phyloP scores from a whole-genome alignment of 2,113 vertebrate species.

The Morone chrysops region DNA sequence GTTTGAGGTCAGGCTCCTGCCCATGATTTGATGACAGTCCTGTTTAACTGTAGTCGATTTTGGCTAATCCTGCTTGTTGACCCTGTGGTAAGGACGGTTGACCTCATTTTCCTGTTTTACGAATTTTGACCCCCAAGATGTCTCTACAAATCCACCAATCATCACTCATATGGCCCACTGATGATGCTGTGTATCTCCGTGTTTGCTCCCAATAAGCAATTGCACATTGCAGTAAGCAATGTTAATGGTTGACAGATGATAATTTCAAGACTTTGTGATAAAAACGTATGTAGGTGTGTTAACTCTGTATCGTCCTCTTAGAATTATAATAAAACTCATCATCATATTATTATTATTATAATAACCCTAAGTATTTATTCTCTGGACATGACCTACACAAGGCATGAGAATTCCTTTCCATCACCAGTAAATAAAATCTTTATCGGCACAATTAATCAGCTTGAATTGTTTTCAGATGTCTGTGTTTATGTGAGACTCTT shows the following conservation, averaged over 20 bases:
- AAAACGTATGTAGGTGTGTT: not conserved
- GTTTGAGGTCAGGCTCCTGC: conserved; percentile 49
- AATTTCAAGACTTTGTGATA: not conserved
- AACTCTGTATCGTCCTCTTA: not conserved
- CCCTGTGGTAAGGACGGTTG: conserved; percentile 16
- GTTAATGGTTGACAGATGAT: conserved; percentile 10
- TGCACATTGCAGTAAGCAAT: too few relatives aligned
- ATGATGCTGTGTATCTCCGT: not conserved
- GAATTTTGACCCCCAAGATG: conserved; percentile 24
- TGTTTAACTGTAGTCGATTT: conserved; percentile 44
- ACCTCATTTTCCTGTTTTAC: conserved; percentile 37
- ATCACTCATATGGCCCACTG: not conserved
- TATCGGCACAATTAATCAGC: conserved; percentile 50
- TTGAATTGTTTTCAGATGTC: conserved; percentile 56
- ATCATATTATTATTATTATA: not conserved
- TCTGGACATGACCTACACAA: conserved; percentile 8
- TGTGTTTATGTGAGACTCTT: conserved; percentile 60
- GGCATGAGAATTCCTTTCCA: conserved; percentile 32
- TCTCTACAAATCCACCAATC: conserved; percentile 28
- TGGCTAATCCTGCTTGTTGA: conserved; percentile 41
- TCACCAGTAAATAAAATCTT: conserved; percentile 27
- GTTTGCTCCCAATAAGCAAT: too few relatives aligned
- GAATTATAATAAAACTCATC: not conserved
- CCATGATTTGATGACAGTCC: conserved; percentile 53
- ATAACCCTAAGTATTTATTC: not conserved